Base-by-base conservation (phyloP, 2,888 invertebrate genomes). In the Platerodrilus igneus region DNA sequence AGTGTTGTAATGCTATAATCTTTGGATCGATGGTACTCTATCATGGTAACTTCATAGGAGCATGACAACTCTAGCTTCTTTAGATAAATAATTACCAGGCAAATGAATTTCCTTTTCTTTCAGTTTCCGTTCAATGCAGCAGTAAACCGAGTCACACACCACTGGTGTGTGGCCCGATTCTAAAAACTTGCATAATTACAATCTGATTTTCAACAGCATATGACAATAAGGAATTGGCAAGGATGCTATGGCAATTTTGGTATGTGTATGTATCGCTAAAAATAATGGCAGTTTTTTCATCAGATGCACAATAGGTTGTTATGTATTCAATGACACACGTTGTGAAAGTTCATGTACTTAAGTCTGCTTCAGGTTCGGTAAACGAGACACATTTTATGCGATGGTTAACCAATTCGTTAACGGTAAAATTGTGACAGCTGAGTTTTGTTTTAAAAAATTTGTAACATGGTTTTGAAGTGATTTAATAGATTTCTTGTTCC, bases 91-190 rank as follows among this genome's bases (percentile, higher is more conserved):
- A n/a, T n/a, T n/a, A n/a, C n/a, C n/a, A n/a, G n/a, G n/a, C n/a
- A n/a, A n/a, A n/a, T n/a, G 2, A n/a, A 18, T 25, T 2, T 18
- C 18, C 25, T 10, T 11, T 7, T 3, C 29, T 39, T 36, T 46
- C 44, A 32, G 27, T 16, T 51, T 57, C 26, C 51, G 43, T 47
- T 64, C 63, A 15, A 64, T 58, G 2, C 43, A 37, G 39, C 55
- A 32, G 47, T 66, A 62, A 2, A 60, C 56, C 0, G 55, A 56
- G 41, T 64, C 64, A 14, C 53, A 55, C 40, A 63, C 59, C 58
- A 63, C 62, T 46, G 62, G 60, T 1, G 63, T 58, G 42, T 63
- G 63, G n/a, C 60, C 62, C 8, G 48, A 47, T 34, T 29, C 32
- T 7, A 40, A 17, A 29, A 23, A 40, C n/a, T 40, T 48, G 42